These are phyloP conservation scores for Allacma fusca DNA, from an alignment of 2,888 invertebrate species.

Conservation along the genomic window DNA sequence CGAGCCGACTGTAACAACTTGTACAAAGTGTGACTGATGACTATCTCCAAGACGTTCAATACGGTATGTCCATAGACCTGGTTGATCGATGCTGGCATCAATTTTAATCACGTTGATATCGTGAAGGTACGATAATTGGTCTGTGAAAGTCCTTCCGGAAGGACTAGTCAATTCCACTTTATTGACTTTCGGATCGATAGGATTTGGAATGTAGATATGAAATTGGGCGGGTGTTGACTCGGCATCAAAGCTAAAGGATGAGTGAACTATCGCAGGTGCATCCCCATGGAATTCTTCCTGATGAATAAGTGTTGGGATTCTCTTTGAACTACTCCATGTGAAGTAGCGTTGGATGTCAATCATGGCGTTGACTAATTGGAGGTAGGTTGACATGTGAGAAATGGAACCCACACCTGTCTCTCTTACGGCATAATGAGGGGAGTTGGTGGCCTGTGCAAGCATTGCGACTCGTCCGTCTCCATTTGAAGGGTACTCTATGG, in stretches of 20 bases:
- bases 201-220: constrained; percentile 59
- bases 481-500: constrained; percentile 63
- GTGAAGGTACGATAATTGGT: constrained; percentile 57
- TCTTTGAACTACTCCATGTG: neutral
- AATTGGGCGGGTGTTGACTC: constrained; percentile 61
- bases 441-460: constrained; percentile 56
- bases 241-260: constrained; percentile 61
- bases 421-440: constrained; percentile 59
- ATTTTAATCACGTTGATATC: constrained; percentile 61
- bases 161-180: constrained; percentile 61
- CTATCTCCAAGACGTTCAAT: constrained; percentile 61
- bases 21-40: constrained; percentile 69
- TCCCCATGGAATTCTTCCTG: constrained; percentile 67
- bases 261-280: constrained; percentile 62
- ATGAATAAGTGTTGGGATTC: constrained; percentile 63
- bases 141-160: constrained; percentile 55
- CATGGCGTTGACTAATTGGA: constrained; percentile 59
- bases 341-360: constrained; percentile 59
- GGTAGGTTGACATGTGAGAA: constrained; percentile 60
- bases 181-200: constrained; percentile 60
- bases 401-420: constrained; percentile 60
- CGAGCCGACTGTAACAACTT: constrained; percentile 69
- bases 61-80: constrained; percentile 58
- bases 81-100: constrained; percentile 58
- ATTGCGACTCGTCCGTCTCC: constrained; percentile 58